Percentiles rank a stretch among this genome's conserved stretches.
Evolutionary conservation across 2,888 invertebrate genomes (phyloP).

Genomic region (Cataglyphis cursor): DNA sequence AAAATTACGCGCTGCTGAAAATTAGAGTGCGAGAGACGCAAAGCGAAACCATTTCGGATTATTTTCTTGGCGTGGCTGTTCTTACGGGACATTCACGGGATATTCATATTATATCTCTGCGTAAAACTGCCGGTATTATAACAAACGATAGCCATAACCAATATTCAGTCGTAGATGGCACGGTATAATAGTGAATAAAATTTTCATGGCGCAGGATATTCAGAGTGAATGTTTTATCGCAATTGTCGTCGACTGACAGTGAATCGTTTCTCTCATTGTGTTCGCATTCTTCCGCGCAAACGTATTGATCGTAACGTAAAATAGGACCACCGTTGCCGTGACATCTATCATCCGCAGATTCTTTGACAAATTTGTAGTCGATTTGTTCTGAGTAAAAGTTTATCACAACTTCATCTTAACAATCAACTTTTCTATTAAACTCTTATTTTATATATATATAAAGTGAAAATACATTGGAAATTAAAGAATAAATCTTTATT

Average conservation of each 20-base stretch:
- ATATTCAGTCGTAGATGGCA: constrained; percentile 78
- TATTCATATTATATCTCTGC: constrained; percentile 60
- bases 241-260: constrained; percentile 71
- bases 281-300: constrained; percentile 26
- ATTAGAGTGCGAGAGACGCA: constrained; percentile 4
- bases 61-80: constrained; percentile 32
- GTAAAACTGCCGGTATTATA: constrained; percentile 68
- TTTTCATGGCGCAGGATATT: constrained; percentile 81
- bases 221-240: constrained; percentile 82
- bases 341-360: constrained; percentile 29
- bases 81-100: constrained; percentile 63
- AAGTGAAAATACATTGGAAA: constrained; percentile 17
- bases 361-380: constrained; percentile 44
- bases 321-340: constrained; percentile 23
- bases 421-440: constrained; percentile 49
- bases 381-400: constrained; percentile 28
- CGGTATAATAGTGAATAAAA: constrained; percentile 80
- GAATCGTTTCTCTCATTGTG: constrained; percentile 63
- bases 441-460: neutral
- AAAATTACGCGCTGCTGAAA: constrained; percentile 8
- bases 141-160: constrained; percentile 73
- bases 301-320: constrained; percentile 37
- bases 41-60: neutral
- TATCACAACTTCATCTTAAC: constrained; percentile 37
- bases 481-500: constrained; percentile 40